These are phyloP conservation scores for Prionchulus punctatus DNA, from an alignment of 2,888 invertebrate species.

Conservation along the genomic window DNA sequence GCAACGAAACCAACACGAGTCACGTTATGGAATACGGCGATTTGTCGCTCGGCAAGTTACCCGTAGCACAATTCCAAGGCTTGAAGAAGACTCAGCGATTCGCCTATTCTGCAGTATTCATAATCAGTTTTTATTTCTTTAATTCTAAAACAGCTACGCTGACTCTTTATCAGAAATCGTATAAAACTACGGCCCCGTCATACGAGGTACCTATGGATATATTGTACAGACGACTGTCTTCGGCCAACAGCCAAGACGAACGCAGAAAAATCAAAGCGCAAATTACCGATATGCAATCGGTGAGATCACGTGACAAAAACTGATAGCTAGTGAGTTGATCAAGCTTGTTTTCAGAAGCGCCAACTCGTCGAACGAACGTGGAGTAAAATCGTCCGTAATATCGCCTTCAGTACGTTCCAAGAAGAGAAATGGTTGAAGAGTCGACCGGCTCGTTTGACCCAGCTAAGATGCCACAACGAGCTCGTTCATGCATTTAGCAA, in stretches of 20 bases:
- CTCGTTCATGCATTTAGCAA: conserved; percentile 26
- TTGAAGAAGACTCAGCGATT: background rate
- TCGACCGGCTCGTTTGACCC: conserved; percentile 17
- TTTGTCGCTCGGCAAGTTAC: conserved; percentile 22
- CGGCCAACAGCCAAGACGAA: conserved; percentile 16
- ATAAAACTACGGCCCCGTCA: conserved; percentile 28
- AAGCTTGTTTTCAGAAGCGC: conserved; percentile 15
- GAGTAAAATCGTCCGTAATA: conserved; percentile 19
- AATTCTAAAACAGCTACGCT: background rate
- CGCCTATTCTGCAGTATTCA: too few species aligned
- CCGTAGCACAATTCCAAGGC: conserved; percentile 35
- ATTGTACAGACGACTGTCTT: conserved; percentile 18
- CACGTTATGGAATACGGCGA: conserved; percentile 46
- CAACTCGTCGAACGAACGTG: conserved; percentile 17
- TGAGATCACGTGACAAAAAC: conserved; percentile 8
- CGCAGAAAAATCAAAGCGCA: conserved; percentile 9
- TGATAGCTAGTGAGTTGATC: background rate
- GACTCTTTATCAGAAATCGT: background rate
- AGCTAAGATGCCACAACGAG: conserved; percentile 32
- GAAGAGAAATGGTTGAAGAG: conserved; percentile 12
- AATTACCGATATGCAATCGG: conserved; percentile 14
- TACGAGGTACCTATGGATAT: conserved; percentile 32
- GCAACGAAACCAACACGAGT: conserved; percentile 43
- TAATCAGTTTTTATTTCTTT: background rate
- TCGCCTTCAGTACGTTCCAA: conserved; percentile 14